Evolutionary conservation across 2,113 vertebrate genomes (phyloP), one percentile per base, ranked within the genome.

Genomic region (Hiodon tergisus): DNA sequence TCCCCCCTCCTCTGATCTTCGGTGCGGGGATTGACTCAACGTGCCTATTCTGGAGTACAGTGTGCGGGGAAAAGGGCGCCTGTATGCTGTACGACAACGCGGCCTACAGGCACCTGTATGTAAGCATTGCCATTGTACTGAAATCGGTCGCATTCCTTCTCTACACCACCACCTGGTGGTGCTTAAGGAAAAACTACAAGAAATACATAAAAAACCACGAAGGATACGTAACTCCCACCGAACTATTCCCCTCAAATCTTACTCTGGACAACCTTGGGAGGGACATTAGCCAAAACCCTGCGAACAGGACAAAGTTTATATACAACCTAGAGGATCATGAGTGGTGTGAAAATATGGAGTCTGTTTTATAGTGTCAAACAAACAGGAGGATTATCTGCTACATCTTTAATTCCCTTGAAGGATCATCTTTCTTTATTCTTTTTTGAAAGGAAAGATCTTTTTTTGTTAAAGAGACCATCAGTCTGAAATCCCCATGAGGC

Each of bases 11-110:
- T 54, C 87, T 91, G 74, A 90, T 91, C 77, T 91, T 91, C n/a
- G 90, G 90, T 59, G 89, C 90, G 81, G 90, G 89, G 78, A 91
- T 91, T 77, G 90, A 91, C 84, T 91, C 90, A 71, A 90, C 90
- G 71, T 91, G 90, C 72, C 86, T 91, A 61, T 86, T 89, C 82
- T 91, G 90, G 90, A 90, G 88, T 80, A 85, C 87, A 0, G 87
- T 89, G 48, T 91, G 90, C 5, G 89, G 88, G 0, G 86, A 89
- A 72, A 85, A 86, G 73, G 88, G 89, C 2, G 88, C 89, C 67
- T 91, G 90, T 78, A 81, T 90, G 86, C 83, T 91, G 66, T 91
- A 91, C 57, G 86, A 91, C 83, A 91, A 91, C 10, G 87, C 89
- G 78, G 84, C 89, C 53, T 91, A 91, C 83, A 83, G 90, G 75